phyloP scores from a whole-genome alignment of 2,888 invertebrate species.

The Cybosia mesomella region DNA sequence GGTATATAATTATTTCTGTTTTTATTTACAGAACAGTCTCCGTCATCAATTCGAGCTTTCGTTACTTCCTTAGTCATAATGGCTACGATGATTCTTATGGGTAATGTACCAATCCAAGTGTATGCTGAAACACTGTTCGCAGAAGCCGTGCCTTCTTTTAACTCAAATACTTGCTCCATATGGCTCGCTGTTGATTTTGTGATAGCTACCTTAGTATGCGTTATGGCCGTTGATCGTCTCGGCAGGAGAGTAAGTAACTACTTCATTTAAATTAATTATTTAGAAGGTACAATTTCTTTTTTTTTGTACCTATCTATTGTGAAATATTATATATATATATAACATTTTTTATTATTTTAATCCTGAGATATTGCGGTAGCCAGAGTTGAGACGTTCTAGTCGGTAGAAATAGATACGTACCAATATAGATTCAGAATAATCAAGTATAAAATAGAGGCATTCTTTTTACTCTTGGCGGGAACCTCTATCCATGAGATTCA shows the following conservation, averaged over 20 bases:
- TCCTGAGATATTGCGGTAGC: no score
- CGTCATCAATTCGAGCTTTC: constrained; percentile 69
- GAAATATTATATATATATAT: no score
- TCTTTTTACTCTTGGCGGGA: no score
- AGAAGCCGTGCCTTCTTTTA: constrained; percentile 70
- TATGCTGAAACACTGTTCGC: constrained; percentile 74
- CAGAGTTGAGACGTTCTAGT: no score
- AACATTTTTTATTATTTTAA: no score
- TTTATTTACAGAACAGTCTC: constrained; percentile 64
- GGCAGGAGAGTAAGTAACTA: constrained; percentile 66
- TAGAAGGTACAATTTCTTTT: no score
- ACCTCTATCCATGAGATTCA: no score
- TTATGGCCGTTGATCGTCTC: constrained; percentile 63
- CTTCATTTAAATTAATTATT: no score
- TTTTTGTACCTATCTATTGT: no score
- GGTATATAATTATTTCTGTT: background rate
- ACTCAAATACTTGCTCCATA: constrained; percentile 68
- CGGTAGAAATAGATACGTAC: no score
- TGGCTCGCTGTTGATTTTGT: constrained; percentile 65
- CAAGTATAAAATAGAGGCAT: no score
- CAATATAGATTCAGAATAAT: no score
- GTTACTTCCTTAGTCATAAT: constrained; percentile 59
- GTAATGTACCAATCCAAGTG: constrained; percentile 71
- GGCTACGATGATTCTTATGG: constrained; percentile 68
- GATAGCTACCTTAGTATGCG: constrained; percentile 63